Conservation (phyloP, 2,113 vertebrate genomes). For the Balaeniceps rex region DNA sequence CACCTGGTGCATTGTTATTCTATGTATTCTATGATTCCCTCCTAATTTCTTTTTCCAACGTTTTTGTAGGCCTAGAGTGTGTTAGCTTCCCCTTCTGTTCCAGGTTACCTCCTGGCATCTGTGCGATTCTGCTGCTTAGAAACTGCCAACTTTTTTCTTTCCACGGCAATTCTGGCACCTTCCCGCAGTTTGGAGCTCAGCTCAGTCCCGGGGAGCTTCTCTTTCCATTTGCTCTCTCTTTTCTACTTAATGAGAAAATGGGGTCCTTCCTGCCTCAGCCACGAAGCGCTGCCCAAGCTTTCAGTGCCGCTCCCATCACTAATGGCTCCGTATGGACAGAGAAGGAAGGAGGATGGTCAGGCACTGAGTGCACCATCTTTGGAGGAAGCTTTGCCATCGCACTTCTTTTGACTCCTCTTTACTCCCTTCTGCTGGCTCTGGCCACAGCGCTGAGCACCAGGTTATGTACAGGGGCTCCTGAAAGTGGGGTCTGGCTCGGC, state of each 20-base stretch:
- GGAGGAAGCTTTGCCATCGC: background rate
- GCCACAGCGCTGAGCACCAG: rapidly evolving
- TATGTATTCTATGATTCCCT: no score
- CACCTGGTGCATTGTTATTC: background rate
- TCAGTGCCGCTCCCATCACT: background rate
- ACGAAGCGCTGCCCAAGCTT: background rate
- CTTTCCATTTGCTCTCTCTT: background rate
- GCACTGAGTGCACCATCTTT: background rate
- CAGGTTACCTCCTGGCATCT: background rate
- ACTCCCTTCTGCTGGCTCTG: background rate
- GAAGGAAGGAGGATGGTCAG: background rate
- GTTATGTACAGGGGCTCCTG: background rate
- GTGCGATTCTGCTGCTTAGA: background rate
- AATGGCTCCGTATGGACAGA: background rate
- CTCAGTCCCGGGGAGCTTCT: background rate
- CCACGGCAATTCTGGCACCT: background rate
- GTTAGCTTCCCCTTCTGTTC: background rate
- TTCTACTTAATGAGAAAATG: background rate
- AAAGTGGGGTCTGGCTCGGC: background rate
- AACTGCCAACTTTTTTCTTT: background rate
- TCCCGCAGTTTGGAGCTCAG: background rate
- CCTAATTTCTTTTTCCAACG: background rate
- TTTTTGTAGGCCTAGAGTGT: background rate
- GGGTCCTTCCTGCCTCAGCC: background rate
- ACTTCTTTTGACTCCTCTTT: background rate